These are phyloP conservation scores for Aspiorhynchus laticeps DNA, from an alignment of 2,113 vertebrate genomes.

Conservation along the genomic window DNA sequence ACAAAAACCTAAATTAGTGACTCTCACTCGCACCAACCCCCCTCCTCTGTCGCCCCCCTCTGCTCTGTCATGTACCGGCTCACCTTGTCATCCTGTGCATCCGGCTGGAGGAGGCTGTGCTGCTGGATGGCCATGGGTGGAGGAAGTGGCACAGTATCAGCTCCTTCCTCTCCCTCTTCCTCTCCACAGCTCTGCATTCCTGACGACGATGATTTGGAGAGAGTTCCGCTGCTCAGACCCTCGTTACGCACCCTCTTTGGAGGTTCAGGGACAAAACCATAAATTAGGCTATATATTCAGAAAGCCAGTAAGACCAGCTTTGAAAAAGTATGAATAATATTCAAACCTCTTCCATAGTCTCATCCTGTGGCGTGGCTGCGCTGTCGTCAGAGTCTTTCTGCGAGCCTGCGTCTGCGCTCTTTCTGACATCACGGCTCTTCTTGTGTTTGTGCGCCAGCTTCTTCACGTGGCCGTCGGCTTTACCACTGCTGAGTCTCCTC, in stretches of 20 bases:
- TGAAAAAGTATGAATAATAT: background rate
- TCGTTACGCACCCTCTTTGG: constrained; percentile 92
- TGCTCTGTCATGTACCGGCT: constrained; percentile 38
- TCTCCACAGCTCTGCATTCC: constrained; percentile 99
- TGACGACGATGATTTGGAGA: constrained; percentile 97
- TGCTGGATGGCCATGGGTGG: constrained; percentile 99
- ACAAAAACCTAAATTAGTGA: background rate
- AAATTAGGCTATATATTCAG: background rate
- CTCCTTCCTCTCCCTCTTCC: constrained; percentile 95
- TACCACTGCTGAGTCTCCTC: constrained; percentile 94
- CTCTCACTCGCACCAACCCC: background rate
- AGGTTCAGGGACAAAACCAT: background rate
- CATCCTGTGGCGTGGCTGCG: constrained; percentile 93
- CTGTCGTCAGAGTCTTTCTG: constrained; percentile 98
- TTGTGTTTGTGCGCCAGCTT: constrained; percentile 97
- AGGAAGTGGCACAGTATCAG: constrained; percentile 90
- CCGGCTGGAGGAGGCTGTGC: constrained; percentile 95
- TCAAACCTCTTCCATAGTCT: constrained; percentile 92
- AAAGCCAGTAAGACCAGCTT: background rate
- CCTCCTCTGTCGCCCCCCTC: background rate
- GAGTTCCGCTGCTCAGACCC: constrained; percentile 93
- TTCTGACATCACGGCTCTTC: constrained; percentile 93
- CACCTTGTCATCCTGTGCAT: constrained; percentile 98
- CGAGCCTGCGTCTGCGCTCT: constrained; percentile 86
- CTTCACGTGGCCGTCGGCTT: constrained; percentile 95